phyloP scores from a whole-genome alignment of 2,888 invertebrate genomes.

The Drosophila meridionalis region DNA sequence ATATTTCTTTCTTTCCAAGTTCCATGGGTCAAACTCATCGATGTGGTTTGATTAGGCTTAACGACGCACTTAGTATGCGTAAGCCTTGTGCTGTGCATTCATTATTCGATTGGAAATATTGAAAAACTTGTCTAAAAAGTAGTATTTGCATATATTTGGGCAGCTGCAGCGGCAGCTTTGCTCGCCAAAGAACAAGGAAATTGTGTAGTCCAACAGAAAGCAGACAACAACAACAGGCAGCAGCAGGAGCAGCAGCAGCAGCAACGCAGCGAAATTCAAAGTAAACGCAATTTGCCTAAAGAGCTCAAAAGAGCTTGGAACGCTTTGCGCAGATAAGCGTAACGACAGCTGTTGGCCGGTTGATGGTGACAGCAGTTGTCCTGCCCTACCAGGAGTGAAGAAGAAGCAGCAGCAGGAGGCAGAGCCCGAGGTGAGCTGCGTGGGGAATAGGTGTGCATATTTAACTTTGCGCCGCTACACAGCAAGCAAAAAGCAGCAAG shows the following conservation, averaged over 20 bases:
- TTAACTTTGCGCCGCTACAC: constrained; percentile 53
- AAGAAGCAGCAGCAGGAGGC: not conserved
- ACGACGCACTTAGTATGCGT: not conserved
- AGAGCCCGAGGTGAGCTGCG: not conserved
- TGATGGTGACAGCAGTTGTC: constrained; percentile 1
- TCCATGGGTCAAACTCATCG: not conserved
- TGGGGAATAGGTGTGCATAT: constrained; percentile 57
- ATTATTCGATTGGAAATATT: constrained; percentile 17
- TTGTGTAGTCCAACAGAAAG: constrained; percentile 21
- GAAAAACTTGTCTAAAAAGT: constrained; percentile 9
- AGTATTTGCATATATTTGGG: constrained; percentile 10
- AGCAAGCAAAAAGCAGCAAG: constrained; percentile 28
- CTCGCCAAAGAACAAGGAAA: constrained; percentile 18
- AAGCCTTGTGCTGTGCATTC: not conserved
- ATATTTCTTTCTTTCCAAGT: not conserved
- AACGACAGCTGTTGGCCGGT: constrained; percentile 62
- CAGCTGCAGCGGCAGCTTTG: not conserved
- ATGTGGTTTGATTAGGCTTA: not conserved
- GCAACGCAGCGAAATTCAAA: constrained; percentile 48
- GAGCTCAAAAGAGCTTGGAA: constrained; percentile 59
- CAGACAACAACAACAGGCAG: constrained; percentile 8
- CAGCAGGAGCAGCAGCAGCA: not conserved
- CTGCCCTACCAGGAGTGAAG: not conserved
- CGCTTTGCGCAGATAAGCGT: constrained; percentile 67
- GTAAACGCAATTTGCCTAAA: constrained; percentile 68